phyloP scores from a whole-genome alignment of 2,797 vertebrate genomes.

The Oreonectes daqikongensis region DNA sequence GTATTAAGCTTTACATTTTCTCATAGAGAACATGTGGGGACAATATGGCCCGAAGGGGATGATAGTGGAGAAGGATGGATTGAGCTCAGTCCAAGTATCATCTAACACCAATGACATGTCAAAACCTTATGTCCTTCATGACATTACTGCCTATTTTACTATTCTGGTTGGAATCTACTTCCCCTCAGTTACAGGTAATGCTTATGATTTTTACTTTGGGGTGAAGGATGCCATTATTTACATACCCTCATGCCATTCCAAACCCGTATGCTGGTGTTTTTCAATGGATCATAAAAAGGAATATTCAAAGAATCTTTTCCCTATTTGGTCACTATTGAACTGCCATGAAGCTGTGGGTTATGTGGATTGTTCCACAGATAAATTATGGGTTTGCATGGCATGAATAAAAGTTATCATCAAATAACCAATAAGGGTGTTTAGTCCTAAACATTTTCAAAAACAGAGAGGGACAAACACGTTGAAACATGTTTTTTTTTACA shows the following conservation, averaged over 20 bases:
- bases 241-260: neutral
- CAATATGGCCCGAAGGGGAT: constrained; percentile 75
- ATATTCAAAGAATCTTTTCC: neutral
- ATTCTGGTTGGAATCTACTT: constrained; percentile 96
- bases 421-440: too few relatives aligned
- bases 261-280: neutral
- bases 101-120: constrained; percentile 55
- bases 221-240: too few relatives aligned
- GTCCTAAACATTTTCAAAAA: too few relatives aligned
- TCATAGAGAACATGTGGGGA: constrained; percentile 91
- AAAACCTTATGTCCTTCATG: constrained; percentile 81
- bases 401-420: too few relatives aligned
- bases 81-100: constrained; percentile 59
- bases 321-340: too few relatives aligned
- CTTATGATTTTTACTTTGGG: neutral
- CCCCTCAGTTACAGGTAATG: constrained; percentile 91
- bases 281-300: neutral
- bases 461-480: too few relatives aligned
- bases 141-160: constrained; percentile 91
- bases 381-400: too few relatives aligned
- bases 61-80: constrained; percentile 77
- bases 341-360: too few relatives aligned
- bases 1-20: constrained; percentile 11
- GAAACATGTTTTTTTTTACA: constrained; percentile 59
- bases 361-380: too few relatives aligned